Percentiles rank a stretch among this genome's conserved stretches.
These are phyloP conservation scores for Thecophora atra DNA, from an alignment of 2,888 invertebrate species.

Conservation along the genomic window DNA sequence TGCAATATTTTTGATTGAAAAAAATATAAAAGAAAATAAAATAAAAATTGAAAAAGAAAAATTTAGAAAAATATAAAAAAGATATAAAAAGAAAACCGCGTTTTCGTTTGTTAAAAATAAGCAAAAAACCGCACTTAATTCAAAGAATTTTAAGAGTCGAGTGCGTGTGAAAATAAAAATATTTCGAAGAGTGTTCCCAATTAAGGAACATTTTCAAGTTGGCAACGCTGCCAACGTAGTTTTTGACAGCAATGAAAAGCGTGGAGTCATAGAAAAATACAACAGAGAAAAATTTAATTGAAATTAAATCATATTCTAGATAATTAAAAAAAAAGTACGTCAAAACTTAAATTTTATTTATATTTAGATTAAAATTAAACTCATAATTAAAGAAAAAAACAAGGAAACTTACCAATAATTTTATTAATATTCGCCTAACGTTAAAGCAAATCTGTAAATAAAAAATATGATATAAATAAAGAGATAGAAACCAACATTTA, in stretches of 20 bases:
- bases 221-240: background rate
- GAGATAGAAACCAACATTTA: background rate
- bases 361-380: too few species aligned
- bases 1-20: constrained; percentile 2
- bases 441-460: constrained; percentile 2
- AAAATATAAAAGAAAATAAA: background rate
- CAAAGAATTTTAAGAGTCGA: background rate
- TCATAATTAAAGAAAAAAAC: too few species aligned
- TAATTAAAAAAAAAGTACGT: too few species aligned
- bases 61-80: constrained; percentile 2
- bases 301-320: too few species aligned
- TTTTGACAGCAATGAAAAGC: background rate
- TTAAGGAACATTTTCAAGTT: constrained; percentile 1
- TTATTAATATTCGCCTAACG: background rate
- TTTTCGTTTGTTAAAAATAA: too few species aligned
- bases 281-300: too few species aligned
- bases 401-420: constrained; percentile 8
- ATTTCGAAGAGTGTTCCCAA: background rate
- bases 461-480: background rate
- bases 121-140: constrained; percentile 6
- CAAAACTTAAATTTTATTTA: too few species aligned
- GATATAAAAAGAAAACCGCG: constrained; percentile 4
- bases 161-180: background rate
- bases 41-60: background rate
- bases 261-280: background rate